Conservation (phyloP, 2,113 vertebrate species). For the Ibidorhyncha struthersii region DNA sequence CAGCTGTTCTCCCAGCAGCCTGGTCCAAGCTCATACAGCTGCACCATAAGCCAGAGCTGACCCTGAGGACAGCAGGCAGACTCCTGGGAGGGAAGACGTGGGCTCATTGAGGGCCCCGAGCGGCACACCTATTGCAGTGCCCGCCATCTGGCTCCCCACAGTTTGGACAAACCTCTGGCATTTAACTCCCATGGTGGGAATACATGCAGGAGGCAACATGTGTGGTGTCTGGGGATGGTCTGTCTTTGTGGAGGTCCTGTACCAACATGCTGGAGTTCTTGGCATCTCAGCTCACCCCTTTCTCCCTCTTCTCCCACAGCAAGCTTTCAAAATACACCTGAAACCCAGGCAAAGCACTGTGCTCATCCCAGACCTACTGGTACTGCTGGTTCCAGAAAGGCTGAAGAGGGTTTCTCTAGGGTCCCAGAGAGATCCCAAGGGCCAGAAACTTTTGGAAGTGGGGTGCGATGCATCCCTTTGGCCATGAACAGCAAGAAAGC, state of each 20-base stretch:
- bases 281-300: background rate
- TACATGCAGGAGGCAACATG: fast-evolving
- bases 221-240: background rate
- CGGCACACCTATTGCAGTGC: background rate
- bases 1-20: background rate
- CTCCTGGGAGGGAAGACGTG: background rate
- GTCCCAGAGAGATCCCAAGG: background rate
- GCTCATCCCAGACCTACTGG: background rate
- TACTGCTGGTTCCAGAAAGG: background rate
- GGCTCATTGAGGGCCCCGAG: background rate
- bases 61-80: background rate
- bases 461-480: background rate
- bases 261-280: background rate
- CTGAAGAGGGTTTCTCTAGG: background rate
- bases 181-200: background rate
- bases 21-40: background rate
- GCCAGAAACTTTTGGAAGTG: background rate
- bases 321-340: background rate
- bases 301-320: background rate
- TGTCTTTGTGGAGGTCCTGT: background rate
- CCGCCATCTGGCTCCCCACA: background rate
- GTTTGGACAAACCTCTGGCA: background rate
- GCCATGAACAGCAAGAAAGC: background rate
- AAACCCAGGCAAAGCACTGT: background rate
- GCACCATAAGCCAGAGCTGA: background rate